Evolutionary conservation across 2,797 vertebrate genomes (phyloP), one percentile per base, ranked within the genome.

Genomic region (Anguilla pacifica): DNA sequence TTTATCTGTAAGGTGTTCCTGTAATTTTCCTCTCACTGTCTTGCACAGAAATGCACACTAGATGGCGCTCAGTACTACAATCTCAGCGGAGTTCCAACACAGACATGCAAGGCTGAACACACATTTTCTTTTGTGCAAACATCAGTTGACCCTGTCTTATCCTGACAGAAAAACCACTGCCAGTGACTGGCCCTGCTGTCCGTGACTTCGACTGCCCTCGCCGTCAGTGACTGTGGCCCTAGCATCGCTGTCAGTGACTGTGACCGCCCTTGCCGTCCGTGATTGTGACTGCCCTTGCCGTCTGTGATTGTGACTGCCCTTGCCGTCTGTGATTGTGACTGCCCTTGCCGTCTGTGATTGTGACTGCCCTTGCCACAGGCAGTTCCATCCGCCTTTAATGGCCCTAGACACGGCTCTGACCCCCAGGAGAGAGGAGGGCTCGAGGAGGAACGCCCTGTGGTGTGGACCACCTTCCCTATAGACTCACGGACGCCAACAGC

Each of bases 31-130:
- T 31, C 35, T 81, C 17, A 13, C 0, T 2, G 72, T n/a, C 53
- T 43, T 88, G 89, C 89, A 87, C 39, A 46, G 28, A 57, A 59
- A 85, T 49, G 31, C 39, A 88, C 89, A 88, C 88, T 88, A 88
- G 87, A 72, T 77, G 87, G 87, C 84, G 74, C 87, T 81, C 74
- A 35, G 55, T 85, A 49, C 55, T 25, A 61, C 28, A 88, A 51
- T 61, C 87, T 85, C 70, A 53, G 7, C 35, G 28, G 67, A 31
- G 39, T 61, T 85, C 72, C 64, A 70, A 85, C 43, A 81, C 25
- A 85, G 28, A 67, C 25, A 82, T n/a, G 79, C 77, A 46, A 85
- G 72, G 55, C 72, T 82, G 84, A 81, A 35, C 59, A 1, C 28
- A 51, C 5, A 82, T 46, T 64, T 28, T 35, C 49, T 51, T n/a